A percentile compares a stretch with the other conserved stretches of the same genome.
phyloP scores from a whole-genome alignment of 2,888 invertebrate species.

The Glyphotaelius pellucidus region DNA sequence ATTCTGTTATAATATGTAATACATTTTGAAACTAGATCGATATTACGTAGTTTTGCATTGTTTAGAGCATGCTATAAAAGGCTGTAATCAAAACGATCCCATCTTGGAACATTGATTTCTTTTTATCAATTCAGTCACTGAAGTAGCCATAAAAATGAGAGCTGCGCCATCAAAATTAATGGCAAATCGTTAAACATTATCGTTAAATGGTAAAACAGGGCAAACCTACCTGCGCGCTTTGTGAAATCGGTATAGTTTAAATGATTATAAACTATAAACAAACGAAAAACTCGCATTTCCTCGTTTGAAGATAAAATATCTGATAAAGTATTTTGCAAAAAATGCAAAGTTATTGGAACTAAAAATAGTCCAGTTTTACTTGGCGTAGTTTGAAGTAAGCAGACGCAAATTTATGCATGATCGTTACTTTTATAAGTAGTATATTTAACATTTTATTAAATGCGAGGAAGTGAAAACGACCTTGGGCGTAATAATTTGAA shows the following conservation, averaged over 20 bases:
- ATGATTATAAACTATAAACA: background rate
- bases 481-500: constrained; percentile 43
- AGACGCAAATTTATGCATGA: background rate
- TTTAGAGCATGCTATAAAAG: background rate
- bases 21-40: background rate
- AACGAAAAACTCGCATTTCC: background rate
- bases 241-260: background rate
- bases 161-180: background rate
- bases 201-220: background rate
- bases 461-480: constrained; percentile 42
- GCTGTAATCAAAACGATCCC: background rate
- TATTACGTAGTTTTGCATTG: background rate
- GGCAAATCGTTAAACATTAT: background rate
- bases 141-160: background rate
- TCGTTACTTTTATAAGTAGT: background rate
- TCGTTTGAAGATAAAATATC: background rate
- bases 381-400: background rate
- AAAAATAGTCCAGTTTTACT: background rate
- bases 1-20: background rate
- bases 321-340: background rate
- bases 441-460: background rate
- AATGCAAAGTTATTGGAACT: background rate
- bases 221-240: background rate
- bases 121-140: background rate
- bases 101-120: background rate